phyloP scores from a whole-genome alignment of 2,113 vertebrate species.

The Grantiella picta region DNA sequence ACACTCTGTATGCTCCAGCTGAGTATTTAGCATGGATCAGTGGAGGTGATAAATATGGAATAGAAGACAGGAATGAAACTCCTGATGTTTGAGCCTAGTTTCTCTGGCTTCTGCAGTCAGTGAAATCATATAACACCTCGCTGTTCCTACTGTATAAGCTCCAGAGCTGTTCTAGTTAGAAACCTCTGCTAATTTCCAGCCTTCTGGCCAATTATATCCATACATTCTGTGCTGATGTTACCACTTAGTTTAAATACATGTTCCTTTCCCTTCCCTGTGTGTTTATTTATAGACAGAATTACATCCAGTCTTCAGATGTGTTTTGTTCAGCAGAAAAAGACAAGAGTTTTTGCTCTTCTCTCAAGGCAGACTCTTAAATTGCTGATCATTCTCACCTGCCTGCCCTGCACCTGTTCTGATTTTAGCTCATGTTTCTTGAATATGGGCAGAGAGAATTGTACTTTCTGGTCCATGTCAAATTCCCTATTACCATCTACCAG shows the following conservation, averaged over 20 bases:
- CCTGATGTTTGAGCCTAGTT: background rate
- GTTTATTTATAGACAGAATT: background rate
- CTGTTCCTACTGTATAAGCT: background rate
- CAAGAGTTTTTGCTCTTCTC: background rate
- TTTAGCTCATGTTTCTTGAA: background rate
- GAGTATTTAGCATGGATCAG: background rate
- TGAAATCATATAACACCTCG: accelerated
- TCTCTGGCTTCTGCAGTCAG: background rate
- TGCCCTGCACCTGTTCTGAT: background rate
- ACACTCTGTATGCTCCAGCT: background rate
- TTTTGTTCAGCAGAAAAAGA: background rate
- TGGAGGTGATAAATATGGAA: background rate
- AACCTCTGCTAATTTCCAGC: background rate
- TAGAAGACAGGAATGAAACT: background rate
- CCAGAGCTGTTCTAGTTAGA: background rate
- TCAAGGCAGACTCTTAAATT: background rate
- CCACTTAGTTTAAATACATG: background rate
- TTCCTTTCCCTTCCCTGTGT: background rate
- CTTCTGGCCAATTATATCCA: background rate
- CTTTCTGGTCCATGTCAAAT: background rate
- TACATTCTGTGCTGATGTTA: background rate
- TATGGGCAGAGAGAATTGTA: background rate
- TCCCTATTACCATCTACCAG: background rate
- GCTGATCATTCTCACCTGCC: background rate
- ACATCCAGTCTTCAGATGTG: background rate